Base-by-base conservation (phyloP, 2,113 vertebrate species). In the Cromileptes altivelis region DNA sequence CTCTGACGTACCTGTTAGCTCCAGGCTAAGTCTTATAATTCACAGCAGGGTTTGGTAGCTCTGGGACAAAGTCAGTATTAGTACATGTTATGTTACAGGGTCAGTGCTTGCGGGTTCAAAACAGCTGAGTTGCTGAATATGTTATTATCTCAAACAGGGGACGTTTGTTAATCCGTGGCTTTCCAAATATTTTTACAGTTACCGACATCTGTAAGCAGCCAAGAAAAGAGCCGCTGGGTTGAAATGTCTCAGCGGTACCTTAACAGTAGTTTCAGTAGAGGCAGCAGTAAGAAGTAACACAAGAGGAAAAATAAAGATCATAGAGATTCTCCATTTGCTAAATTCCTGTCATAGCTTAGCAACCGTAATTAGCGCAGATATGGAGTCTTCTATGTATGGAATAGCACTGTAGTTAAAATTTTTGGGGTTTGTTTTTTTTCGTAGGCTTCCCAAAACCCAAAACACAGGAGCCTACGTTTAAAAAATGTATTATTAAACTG, bases 1-100 rank as follows among this genome's bases (percentile, higher is more conserved):
- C 68, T 76, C 62, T 88, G 78, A 78, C 37, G 21, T 68, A 85
- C 63, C 73, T 85, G 80, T 74, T 83, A 69, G 78, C 75, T 85
- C n/a, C 5, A 87, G 87, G 84, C 62, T 71, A 80, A 70, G 53
- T 33, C 21, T 70, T 67, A 63, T 37, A 68, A 85, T 69, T 70
- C 56, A 75, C 71, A 80, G 64, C 65, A 64, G 68, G 68, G 6
- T 63, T 23, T 5, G 52, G 64, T 58, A 89, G 75, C 68, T 58
- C 27, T 69, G n/a, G 56, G 69, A 81, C 45, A 68, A 67, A 78
- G 33, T 50, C 56, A 30, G 18, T 30, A 33, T 77, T 75, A 75
- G 18, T 49, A 57, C 67, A 70, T 70, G 25, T 52, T 42, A 14
- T 52, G 27, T 70, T 52, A 50, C 30, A 30, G 40, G 62, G 53